Percentiles rank a stretch among this genome's conserved stretches.
phyloP scores from a whole-genome alignment of 2,888 invertebrate species.

The Brachyptera putata region DNA sequence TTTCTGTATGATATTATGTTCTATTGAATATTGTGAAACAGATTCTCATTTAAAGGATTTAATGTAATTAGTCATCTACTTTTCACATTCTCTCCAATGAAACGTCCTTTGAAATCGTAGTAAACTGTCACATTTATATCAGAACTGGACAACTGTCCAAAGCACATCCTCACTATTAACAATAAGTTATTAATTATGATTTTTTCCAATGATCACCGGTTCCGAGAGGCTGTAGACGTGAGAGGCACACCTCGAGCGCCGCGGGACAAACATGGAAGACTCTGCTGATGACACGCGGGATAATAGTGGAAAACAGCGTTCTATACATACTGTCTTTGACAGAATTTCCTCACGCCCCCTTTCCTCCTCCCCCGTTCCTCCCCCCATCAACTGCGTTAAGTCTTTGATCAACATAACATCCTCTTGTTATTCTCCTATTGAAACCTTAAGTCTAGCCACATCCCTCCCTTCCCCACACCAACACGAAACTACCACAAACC shows the following conservation, averaged over 20 bases:
- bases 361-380: neutral
- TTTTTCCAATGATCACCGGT: conserved; percentile 7
- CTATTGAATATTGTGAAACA: too few relatives aligned
- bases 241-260: neutral
- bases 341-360: neutral
- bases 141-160: too few relatives aligned
- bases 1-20: too few relatives aligned
- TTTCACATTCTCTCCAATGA: too few relatives aligned
- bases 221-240: neutral
- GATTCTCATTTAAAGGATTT: too few relatives aligned
- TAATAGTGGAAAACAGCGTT: too few relatives aligned
- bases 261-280: neutral
- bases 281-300: neutral
- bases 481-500: neutral
- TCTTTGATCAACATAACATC: neutral
- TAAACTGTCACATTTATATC: too few relatives aligned
- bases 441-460: conserved; percentile 4
- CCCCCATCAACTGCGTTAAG: neutral
- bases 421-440: conserved; percentile 7
- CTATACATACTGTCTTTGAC: too few relatives aligned
- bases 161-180: conserved; percentile 6
- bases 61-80: too few relatives aligned
- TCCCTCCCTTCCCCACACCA: neutral
- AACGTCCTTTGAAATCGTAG: too few relatives aligned
- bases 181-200: conserved; percentile 7